Evolutionary conservation across 2,113 vertebrate genomes (phyloP).

Genomic region (Passer montanus): DNA sequence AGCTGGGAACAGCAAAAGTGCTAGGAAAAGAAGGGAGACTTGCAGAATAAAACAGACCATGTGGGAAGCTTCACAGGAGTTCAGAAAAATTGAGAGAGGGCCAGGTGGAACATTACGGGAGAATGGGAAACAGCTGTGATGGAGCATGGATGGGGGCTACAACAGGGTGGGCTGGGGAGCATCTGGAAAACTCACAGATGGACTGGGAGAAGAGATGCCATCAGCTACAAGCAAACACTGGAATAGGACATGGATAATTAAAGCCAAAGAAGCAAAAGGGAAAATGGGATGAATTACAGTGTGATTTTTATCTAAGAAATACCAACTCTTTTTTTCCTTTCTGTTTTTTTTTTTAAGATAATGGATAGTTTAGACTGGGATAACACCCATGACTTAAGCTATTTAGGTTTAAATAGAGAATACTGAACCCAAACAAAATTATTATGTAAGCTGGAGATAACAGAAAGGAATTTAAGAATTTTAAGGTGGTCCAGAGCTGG

Average conservation of each 20-base stretch:
- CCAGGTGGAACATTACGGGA: conserved; percentile 55
- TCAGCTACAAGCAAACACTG: not conserved
- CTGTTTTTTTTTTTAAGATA: not conserved
- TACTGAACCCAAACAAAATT: conserved; percentile 42
- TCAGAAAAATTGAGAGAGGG: conserved; percentile 59
- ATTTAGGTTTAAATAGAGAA: conserved; percentile 35
- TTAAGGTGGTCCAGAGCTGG: not conserved
- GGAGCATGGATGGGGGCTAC: conserved; percentile 29
- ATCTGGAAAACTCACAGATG: conserved; percentile 49
- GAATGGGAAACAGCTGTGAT: conserved; percentile 66
- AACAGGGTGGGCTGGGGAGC: conserved; percentile 48
- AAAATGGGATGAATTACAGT: conserved; percentile 29
- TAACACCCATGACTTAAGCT: conserved; percentile 23
- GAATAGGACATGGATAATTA: conserved; percentile 24
- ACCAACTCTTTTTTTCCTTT: not conserved
- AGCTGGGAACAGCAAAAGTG: conserved; percentile 45
- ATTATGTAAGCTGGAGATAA: conserved; percentile 7
- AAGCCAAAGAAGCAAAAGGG: conserved; percentile 42
- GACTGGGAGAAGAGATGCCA: not conserved
- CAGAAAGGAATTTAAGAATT: conserved; percentile 18
- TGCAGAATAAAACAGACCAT: conserved; percentile 43
- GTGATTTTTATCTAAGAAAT: conserved; percentile 7
- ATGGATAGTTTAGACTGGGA: conserved; percentile 33
- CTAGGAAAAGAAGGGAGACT: conserved; percentile 30
- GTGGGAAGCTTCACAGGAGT: conserved; percentile 58